phyloP scores from a whole-genome alignment of 2,113 vertebrate genomes.

The Anser brachyrhynchus region DNA sequence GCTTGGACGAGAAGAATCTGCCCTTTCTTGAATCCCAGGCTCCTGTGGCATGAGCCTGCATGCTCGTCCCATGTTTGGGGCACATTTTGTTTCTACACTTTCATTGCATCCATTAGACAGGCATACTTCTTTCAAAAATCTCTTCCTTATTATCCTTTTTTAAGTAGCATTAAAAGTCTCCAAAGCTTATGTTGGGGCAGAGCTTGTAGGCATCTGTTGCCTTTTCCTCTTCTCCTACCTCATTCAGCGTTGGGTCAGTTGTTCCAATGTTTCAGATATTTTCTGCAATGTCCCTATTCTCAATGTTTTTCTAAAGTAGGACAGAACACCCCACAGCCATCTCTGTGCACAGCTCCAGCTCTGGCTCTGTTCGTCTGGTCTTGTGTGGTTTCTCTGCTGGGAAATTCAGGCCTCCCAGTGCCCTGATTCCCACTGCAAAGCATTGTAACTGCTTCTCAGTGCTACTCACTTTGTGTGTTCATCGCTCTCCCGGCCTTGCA shows the following conservation, averaged over 20 bases:
- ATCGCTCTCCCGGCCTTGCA: not conserved
- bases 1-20: not conserved
- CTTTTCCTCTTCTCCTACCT: not conserved
- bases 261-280: not conserved
- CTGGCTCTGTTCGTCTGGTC: not conserved
- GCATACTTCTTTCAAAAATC: not conserved
- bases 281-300: not conserved
- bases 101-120: not conserved
- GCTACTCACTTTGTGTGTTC: not conserved
- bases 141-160: not conserved
- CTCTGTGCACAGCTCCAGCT: not conserved
- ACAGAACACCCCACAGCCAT: not conserved
- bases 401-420: not conserved
- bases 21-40: not conserved
- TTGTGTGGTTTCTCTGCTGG: not conserved
- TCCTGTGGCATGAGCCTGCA: not conserved
- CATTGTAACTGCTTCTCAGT: not conserved
- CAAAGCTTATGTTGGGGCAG: not conserved
- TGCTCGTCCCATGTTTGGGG: not conserved
- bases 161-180: not conserved
- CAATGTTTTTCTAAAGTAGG: not conserved
- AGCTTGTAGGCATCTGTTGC: not conserved
- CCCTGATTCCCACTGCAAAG: not conserved
- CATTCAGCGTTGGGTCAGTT: not conserved
- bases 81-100: not conserved